Conservation (phyloP, 1,140 invertebrate species). For the Leptopilina clavipes region DNA sequence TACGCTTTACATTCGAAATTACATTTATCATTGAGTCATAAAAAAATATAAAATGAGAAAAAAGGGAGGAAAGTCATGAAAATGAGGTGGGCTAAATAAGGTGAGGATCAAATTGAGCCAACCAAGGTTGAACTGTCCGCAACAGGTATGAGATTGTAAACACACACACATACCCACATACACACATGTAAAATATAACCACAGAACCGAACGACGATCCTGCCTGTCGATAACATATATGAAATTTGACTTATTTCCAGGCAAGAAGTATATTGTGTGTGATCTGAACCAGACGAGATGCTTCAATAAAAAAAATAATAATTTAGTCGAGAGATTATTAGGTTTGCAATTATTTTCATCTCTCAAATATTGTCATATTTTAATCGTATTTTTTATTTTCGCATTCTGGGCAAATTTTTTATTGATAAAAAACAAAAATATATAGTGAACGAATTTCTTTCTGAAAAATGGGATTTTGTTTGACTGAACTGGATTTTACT, state of each 20-base stretch:
- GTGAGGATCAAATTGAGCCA: slow-evolving; percentile 2
- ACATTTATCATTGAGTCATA: background rate
- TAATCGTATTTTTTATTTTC: background rate
- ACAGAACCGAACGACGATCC: slow-evolving; percentile 43
- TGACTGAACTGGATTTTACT: no score
- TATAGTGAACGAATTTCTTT: no score
- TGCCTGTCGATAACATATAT: slow-evolving; percentile 40
- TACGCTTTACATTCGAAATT: no score
- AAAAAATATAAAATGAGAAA: background rate
- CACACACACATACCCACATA: slow-evolving; percentile 15
- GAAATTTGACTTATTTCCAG: background rate
- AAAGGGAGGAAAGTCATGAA: slow-evolving; percentile 26
- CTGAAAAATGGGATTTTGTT: no score
- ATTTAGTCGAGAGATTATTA: background rate
- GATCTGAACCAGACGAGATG: background rate
- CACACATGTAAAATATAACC: slow-evolving; percentile 35
- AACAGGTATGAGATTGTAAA: slow-evolving; percentile 45
- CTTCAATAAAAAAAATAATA: slow-evolving; percentile 1
- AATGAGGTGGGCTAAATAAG: slow-evolving; percentile 15
- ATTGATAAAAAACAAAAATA: no score
- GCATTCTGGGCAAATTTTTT: no score
- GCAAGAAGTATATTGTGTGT: background rate
- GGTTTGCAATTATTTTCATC: background rate
- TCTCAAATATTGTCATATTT: background rate
- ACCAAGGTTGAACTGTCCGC: slow-evolving; percentile 41